phyloP scores from a whole-genome alignment of 2,113 vertebrate species.

The Erinaceus europaeus region DNA sequence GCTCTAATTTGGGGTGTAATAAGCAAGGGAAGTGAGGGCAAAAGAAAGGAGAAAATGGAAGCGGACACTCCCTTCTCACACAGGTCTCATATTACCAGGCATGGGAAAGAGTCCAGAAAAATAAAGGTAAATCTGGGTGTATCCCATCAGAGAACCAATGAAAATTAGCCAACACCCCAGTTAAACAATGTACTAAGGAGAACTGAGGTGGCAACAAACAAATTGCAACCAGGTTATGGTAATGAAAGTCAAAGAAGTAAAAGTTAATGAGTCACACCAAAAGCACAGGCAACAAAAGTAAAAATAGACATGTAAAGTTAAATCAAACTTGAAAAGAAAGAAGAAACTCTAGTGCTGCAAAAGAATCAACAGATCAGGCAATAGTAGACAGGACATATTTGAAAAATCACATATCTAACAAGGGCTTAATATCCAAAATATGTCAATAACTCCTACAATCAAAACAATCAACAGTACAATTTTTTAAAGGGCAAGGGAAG shows the following conservation, averaged over 20 bases:
- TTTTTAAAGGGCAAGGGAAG: too few relatives aligned
- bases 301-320: slow-evolving; percentile 8
- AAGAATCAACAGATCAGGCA: too few relatives aligned
- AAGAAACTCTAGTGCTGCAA: too few relatives aligned
- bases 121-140: slow-evolving; percentile 55
- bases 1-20: not conserved
- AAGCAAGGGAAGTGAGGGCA: not conserved
- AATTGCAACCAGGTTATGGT: slow-evolving; percentile 34
- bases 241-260: slow-evolving; percentile 45
- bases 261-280: slow-evolving; percentile 43
- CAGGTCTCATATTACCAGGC: not conserved
- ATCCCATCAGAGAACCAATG: slow-evolving; percentile 44
- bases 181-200: slow-evolving; percentile 42
- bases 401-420: not conserved
- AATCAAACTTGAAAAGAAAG: not conserved
- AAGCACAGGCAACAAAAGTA: slow-evolving; percentile 34
- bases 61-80: not conserved
- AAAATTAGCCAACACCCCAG: slow-evolving; percentile 48
- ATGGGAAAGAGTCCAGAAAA: slow-evolving; percentile 57
- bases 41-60: not conserved
- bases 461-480: not conserved
- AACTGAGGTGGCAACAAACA: slow-evolving; percentile 31
- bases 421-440: too few relatives aligned
- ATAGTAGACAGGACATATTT: not conserved
- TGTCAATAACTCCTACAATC: too few relatives aligned